Evolutionary conservation across 1,140 invertebrate species (phyloP).

Genomic region (Paraescarpia echinospica): DNA sequence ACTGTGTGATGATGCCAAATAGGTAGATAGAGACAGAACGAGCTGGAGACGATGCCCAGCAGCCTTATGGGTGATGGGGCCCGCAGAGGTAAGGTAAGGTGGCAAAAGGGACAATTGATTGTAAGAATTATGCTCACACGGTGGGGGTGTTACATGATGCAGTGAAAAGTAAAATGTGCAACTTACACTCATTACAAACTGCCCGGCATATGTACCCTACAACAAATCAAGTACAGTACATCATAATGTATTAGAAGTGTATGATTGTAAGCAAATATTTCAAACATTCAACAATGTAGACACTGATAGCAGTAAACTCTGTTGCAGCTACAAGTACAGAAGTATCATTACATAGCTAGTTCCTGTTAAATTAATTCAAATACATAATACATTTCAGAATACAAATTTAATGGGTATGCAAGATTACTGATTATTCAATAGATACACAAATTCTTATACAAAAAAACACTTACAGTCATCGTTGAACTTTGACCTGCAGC

Average conservation of each 20-base stretch:
- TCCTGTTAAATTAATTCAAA: no score
- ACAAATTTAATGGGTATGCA: neutral
- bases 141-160: neutral
- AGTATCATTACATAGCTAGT: no score
- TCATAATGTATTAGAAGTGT: neutral
- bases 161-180: neutral
- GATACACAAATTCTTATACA: neutral
- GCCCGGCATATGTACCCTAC: conserved; percentile 62
- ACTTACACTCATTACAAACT: conserved; percentile 66
- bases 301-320: neutral
- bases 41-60: no score
- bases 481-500: conserved; percentile 89
- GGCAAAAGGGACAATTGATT: no score
- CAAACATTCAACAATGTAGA: neutral
- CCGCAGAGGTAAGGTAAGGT: no score
- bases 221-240: neutral
- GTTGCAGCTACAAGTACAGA: no score
- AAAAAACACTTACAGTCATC: conserved; percentile 57
- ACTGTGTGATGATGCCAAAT: no score
- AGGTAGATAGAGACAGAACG: no score
- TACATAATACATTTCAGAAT: no score
- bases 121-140: neutral
- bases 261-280: neutral
- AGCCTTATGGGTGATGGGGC: no score
- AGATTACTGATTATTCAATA: neutral